phyloP scores from a whole-genome alignment of 2,888 invertebrate genomes.

The Rhamphomyia laevipes region DNA sequence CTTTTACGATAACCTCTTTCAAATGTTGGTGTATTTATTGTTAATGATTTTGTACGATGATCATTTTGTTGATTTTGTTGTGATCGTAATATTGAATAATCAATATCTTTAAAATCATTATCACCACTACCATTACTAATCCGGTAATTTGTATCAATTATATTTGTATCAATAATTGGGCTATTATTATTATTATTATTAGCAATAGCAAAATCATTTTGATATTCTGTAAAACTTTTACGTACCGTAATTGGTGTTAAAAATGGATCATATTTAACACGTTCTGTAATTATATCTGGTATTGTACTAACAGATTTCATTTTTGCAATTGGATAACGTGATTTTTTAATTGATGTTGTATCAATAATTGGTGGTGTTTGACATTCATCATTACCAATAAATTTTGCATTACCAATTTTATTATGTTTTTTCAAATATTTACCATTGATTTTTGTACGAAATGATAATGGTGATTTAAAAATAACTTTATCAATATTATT shows the following conservation, averaged over 20 bases:
- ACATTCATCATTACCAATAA: conserved; percentile 33
- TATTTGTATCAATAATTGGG: neutral
- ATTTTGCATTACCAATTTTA: conserved; percentile 37
- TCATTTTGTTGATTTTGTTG: conserved; percentile 6
- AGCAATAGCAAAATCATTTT: neutral
- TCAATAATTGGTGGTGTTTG: conserved; percentile 14
- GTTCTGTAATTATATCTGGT: conserved; percentile 33
- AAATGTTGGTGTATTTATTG: conserved; percentile 25
- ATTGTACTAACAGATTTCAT: conserved; percentile 38
- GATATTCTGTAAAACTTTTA: conserved; percentile 16
- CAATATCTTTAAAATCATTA: neutral
- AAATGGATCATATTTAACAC: conserved; percentile 33
- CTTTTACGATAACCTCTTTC: conserved; percentile 36
- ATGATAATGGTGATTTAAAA: conserved; percentile 8
- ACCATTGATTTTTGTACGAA: conserved; percentile 16
- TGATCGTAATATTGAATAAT: conserved; percentile 2
- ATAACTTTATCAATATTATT: neutral
- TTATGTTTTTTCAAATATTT: conserved; percentile 26
- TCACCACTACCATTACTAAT: neutral
- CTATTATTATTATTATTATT: conserved; percentile 1
- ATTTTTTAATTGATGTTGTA: conserved; percentile 2
- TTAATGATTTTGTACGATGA: neutral
- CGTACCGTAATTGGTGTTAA: conserved; percentile 34
- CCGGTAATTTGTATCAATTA: neutral
- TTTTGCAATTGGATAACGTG: conserved; percentile 33